Percentiles rank a stretch among this genome's conserved stretches.
These are phyloP conservation scores for Amphiduros pacificus DNA, from an alignment of 2,888 invertebrate species.

Conservation along the genomic window DNA sequence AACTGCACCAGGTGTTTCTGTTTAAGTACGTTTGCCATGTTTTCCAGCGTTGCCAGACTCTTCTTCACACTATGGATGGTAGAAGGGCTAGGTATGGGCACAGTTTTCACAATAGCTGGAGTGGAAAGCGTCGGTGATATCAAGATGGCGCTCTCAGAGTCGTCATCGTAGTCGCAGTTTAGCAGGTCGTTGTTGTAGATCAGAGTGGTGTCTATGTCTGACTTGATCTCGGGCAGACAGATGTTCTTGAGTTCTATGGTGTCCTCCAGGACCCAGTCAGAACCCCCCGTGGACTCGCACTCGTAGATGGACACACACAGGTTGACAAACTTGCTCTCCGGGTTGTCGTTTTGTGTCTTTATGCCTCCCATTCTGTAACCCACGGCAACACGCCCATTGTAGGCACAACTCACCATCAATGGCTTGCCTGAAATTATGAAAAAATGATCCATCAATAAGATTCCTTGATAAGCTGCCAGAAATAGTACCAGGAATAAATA, in stretches of 20 bases:
- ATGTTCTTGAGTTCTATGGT: slow-evolving; percentile 93
- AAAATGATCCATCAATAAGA: background rate
- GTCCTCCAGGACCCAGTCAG: slow-evolving; percentile 89
- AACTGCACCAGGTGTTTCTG: slow-evolving; percentile 75
- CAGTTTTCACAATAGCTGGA: slow-evolving; percentile 17
- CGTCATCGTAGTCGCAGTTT: slow-evolving; percentile 11
- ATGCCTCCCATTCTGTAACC: slow-evolving; percentile 76
- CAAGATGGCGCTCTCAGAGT: background rate
- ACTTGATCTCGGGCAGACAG: slow-evolving; percentile 66
- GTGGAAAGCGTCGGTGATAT: slow-evolving; percentile 19
- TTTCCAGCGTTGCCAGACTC: slow-evolving; percentile 9
- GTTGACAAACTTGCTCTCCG: slow-evolving; percentile 50
- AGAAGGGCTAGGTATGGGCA: slow-evolving; percentile 48
- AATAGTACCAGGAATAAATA: background rate
- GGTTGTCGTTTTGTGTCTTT: slow-evolving; percentile 32
- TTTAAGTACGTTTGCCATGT: slow-evolving; percentile 37
- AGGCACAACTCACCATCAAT: slow-evolving; percentile 81
- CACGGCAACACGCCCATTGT: slow-evolving; percentile 95
- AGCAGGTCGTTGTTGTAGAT: slow-evolving; percentile 16
- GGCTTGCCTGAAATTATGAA: slow-evolving; percentile 47
- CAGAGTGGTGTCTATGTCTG: slow-evolving; percentile 41
- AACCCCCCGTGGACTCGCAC: slow-evolving; percentile 95
- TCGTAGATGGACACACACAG: slow-evolving; percentile 89
- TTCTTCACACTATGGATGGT: slow-evolving; percentile 44
- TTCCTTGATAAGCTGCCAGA: background rate